phyloP scores from a whole-genome alignment of 1,140 invertebrate species.

The Zaprionus vittiger region DNA sequence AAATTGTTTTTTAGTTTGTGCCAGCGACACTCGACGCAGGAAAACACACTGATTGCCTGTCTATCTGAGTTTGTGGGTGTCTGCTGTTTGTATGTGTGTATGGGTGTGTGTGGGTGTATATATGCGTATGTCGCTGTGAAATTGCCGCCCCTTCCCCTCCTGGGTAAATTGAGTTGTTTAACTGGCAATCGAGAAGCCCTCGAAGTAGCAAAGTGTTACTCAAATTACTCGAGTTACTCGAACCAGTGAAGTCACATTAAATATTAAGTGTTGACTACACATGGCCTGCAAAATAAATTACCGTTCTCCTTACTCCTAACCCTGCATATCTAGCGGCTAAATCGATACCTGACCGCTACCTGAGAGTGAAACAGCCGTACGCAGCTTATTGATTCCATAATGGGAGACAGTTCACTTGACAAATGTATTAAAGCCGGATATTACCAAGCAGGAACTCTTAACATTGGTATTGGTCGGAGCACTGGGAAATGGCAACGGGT shows the following conservation, averaged over 20 bases:
- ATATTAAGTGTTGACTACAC: constrained; percentile 46
- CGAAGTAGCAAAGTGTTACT: constrained; percentile 13
- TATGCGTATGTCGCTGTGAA: constrained; percentile 17
- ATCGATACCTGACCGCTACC: not conserved
- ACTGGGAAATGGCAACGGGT: too few species aligned
- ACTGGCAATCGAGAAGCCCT: constrained; percentile 61
- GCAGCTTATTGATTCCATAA: not conserved
- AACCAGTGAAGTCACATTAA: constrained; percentile 38
- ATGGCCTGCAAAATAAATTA: constrained; percentile 24
- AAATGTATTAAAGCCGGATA: not conserved
- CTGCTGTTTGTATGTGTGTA: constrained; percentile 10
- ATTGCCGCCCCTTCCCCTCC: constrained; percentile 44
- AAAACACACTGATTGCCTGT: constrained; percentile 69
- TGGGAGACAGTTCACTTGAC: not conserved
- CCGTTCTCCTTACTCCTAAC: not conserved
- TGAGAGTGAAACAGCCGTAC: not conserved
- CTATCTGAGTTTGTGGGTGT: constrained; percentile 15
- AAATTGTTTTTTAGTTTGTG: constrained; percentile 66
- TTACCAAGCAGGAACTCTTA: not conserved
- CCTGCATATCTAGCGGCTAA: not conserved
- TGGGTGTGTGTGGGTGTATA: constrained; percentile 23
- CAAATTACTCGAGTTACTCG: constrained; percentile 15
- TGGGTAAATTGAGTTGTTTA: constrained; percentile 73
- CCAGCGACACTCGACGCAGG: constrained; percentile 33
- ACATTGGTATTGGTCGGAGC: too few species aligned